Evolutionary conservation across 2,888 invertebrate species (phyloP).

Genomic region (Pandemis cinnamomeana): DNA sequence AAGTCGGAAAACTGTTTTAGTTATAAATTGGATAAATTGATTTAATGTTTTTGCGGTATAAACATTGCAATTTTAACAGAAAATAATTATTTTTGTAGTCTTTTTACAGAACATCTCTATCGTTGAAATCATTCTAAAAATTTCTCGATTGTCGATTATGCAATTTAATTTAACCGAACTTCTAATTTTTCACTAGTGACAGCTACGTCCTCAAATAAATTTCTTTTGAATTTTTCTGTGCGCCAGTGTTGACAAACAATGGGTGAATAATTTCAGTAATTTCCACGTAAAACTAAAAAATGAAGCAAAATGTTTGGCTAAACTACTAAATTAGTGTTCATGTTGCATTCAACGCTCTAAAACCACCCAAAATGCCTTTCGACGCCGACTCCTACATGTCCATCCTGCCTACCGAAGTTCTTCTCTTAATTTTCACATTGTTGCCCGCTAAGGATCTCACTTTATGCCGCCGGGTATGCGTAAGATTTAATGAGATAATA

Average conservation of each 20-base stretch:
- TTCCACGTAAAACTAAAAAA: background rate
- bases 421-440: constrained; percentile 60
- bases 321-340: constrained; percentile 17
- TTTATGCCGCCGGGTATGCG: constrained; percentile 63
- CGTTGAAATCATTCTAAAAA: background rate
- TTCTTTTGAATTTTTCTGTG: constrained; percentile 3
- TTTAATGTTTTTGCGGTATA: too few species aligned
- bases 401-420: constrained; percentile 63
- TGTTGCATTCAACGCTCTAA: constrained; percentile 4
- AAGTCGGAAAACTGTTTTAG: too few species aligned
- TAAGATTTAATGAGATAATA: constrained; percentile 63
- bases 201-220: constrained; percentile 31
- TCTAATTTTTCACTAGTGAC: constrained; percentile 15
- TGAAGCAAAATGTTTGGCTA: constrained; percentile 7
- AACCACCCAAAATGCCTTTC: constrained; percentile 21
- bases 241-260: constrained; percentile 31
- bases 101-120: too few species aligned
- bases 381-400: constrained; percentile 44
- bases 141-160: background rate
- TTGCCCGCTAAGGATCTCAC: constrained; percentile 59
- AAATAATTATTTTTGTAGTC: background rate
- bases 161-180: too few species aligned
- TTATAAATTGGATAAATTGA: too few species aligned
- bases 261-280: constrained; percentile 9
- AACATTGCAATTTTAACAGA: too few species aligned